A percentile compares a stretch with the other conserved stretches of the same genome.
phyloP scores from a whole-genome alignment of 2,888 invertebrate species.

The Sinopyrophorus schimmeli region DNA sequence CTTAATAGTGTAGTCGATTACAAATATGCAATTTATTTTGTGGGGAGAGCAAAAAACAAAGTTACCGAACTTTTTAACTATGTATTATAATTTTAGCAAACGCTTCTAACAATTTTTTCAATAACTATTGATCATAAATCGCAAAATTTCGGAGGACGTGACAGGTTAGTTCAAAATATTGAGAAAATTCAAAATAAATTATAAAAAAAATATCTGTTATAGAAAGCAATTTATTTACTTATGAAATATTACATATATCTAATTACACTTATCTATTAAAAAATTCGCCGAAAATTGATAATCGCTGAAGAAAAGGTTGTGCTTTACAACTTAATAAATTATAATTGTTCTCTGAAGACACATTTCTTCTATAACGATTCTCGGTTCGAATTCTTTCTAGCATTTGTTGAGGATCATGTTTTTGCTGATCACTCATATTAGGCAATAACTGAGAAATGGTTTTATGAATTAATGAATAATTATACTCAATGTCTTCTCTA shows the following conservation, averaged over 20 bases:
- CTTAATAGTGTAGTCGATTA: no score
- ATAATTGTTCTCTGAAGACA: conserved; percentile 65
- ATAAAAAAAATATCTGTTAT: no score
- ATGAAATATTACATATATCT: background rate
- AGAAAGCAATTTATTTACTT: background rate
- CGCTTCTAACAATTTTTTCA: no score
- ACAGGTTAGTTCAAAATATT: no score
- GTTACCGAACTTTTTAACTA: no score
- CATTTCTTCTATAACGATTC: conserved; percentile 65
- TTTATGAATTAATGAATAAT: conserved; percentile 38
- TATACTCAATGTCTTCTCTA: conserved; percentile 35
- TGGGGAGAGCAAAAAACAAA: no score
- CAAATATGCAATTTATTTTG: no score
- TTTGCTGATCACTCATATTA: conserved; percentile 59
- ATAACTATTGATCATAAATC: no score
- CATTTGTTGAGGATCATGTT: conserved; percentile 74
- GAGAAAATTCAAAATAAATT: no score
- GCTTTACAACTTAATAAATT: conserved; percentile 77
- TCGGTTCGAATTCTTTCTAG: conserved; percentile 68
- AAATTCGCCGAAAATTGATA: conserved; percentile 81
- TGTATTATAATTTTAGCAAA: no score
- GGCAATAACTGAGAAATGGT: conserved; percentile 58
- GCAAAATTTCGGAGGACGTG: no score
- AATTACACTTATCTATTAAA: conserved; percentile 50
- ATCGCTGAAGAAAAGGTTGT: conserved; percentile 76